A percentile compares a stretch with the other conserved stretches of the same genome.
Evolutionary conservation across 2,113 vertebrate species (phyloP).

Genomic region (Tupaia chinensis): DNA sequence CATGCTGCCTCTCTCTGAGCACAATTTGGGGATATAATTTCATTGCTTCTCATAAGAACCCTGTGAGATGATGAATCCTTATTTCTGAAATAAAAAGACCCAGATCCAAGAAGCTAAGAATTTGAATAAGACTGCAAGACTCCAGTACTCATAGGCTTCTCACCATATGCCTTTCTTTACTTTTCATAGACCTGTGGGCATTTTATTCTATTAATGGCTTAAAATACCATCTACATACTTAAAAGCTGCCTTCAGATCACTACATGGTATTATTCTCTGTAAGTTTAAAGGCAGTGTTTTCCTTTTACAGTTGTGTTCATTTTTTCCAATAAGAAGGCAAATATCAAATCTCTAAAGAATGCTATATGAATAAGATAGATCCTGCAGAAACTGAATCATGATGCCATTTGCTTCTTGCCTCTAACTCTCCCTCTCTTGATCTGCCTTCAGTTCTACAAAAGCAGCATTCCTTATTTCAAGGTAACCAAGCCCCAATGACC

Average conservation of each 20-base stretch:
- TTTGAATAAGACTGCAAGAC: neutral
- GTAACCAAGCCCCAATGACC: neutral
- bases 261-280: neutral
- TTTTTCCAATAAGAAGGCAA: conserved; percentile 34
- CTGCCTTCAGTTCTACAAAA: neutral
- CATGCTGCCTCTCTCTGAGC: neutral
- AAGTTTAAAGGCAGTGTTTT: neutral
- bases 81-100: neutral
- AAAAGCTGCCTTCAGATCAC: conserved; percentile 3
- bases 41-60: neutral
- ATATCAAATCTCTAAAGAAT: neutral
- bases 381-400: neutral
- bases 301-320: neutral
- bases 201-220: neutral
- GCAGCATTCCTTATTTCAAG: neutral
- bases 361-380: neutral
- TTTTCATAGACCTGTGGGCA: neutral
- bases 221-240: neutral
- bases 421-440: neutral
- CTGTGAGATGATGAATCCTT: neutral
- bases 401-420: neutral
- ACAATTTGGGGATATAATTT: neutral
- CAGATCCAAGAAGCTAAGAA: neutral
- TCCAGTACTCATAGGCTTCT: neutral
- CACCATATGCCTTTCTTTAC: neutral